Evolutionary conservation across 2,113 vertebrate genomes (phyloP).

Genomic region (Nyctibius bracteatus): DNA sequence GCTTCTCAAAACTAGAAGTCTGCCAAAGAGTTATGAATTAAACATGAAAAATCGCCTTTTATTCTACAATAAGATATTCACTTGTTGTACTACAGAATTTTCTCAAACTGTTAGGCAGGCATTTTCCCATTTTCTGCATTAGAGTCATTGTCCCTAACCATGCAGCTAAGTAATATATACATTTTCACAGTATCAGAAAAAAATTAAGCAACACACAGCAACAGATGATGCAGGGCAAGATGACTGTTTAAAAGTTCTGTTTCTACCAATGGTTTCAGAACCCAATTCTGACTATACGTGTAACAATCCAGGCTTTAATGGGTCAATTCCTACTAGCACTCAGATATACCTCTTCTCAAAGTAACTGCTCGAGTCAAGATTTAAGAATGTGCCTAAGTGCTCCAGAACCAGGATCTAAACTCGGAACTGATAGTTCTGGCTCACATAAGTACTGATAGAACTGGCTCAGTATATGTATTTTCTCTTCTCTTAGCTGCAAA

Average conservation of each 20-base stretch:
- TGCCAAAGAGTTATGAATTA: background rate
- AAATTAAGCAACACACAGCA: slow-evolving; percentile 40
- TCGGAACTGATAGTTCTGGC: background rate
- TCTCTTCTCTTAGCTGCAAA: background rate
- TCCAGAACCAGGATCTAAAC: background rate
- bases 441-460: background rate
- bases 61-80: background rate
- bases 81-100: background rate
- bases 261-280: background rate
- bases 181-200: slow-evolving; percentile 29
- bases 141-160: background rate
- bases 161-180: background rate
- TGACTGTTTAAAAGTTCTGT: background rate
- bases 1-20: background rate
- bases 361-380: background rate
- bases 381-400: background rate
- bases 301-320: background rate
- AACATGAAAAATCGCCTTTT: background rate
- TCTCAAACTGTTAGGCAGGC: slow-evolving; percentile 61
- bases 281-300: background rate
- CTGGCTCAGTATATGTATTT: background rate
- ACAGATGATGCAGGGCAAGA: slow-evolving; percentile 50
- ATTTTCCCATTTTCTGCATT: slow-evolving; percentile 40
- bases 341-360: background rate
- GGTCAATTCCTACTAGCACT: background rate